Base-by-base conservation (phyloP, 92 coral and sea anemone genomes). In the Palythoa caribaeorum region DNA sequence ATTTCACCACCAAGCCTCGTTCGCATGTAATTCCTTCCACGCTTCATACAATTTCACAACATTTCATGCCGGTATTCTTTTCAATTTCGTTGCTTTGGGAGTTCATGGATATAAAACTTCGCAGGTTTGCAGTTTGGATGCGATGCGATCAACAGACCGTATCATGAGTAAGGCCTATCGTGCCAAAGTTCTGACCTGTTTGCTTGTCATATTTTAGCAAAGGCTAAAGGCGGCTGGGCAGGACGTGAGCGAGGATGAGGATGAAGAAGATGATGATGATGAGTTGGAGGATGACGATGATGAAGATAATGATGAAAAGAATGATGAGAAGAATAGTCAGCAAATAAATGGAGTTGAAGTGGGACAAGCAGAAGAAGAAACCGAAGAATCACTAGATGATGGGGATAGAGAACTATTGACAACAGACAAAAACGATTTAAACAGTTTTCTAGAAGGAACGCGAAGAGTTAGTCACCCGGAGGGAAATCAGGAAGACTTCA, bases 231-330 rank as follows among this genome's bases (percentile, higher is more conserved):
- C 89, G 35, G 92, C 87, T 15, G 98, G 96, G 17, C 95, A 88
- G 21, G 94, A 92, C 28, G 94, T 96, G 0, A 94, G 96, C 57
- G 94, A 88, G 3, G 98, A 96, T 63, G 98, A 96, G 1, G 98
- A 95, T 9, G 94, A 83, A 5, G 92, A 92, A 3, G 93, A 87
- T 3, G 96, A 87, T 0, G 98, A 89, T 1, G 94, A 89, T 1
- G 89, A 78, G 1, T 94, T 85, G 0, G 92, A 87, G 9, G 93
- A 92, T 5, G 93, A 93, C 8, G 94, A 83, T 0, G 91, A 90
- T 0, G 92, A 90, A 0, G 91, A 92, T 0, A 92, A 92, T 0
- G 81, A 72, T 7, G 90, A 89, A 0, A 73, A 78, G 16, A 66
- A 77, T 69, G 88, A 83, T 28, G 68, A 74, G 1, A 70, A 21